Evolutionary conservation across 2,113 vertebrate species (phyloP), one percentile per base, ranked within the genome.

Genomic region (Chionis minor): DNA sequence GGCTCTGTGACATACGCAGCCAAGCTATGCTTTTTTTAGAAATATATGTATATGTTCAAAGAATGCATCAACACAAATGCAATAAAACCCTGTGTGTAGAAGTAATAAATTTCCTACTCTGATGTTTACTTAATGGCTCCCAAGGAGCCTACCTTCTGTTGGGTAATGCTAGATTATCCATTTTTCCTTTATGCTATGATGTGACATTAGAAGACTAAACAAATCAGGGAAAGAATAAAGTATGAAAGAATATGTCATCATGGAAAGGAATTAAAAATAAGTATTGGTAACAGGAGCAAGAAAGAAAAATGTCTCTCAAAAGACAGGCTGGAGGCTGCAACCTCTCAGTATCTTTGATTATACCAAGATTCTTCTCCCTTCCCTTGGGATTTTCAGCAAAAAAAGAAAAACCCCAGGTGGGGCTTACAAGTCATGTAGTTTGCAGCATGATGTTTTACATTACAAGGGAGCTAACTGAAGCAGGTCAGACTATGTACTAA

Each of bases 61-160:
- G 61, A 87, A 71, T 59, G 22, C 49, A 65, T 65, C 49, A 69
- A 23, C 40, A 75, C 17, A 91, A 79, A 69, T 69, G 27, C 52
- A 91, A n/a, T 87, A 62, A 92, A 91, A 21, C 8, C 17, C 24
- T n/a, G 9, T 30, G 33, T 23, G 51, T 22, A 81, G 47, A 73
- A 88, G 35, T 69, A 61, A 81, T 69, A 67, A 62, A 81, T 91
- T 44, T 93, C 55, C 42, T 66, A 16, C 35, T 81, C 52, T 56
- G 21, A 38, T 90, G 45, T 93, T 95, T 95, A 51, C 47, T 91
- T 71, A 91, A 86, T 88, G 56, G 47, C 38, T 96, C 70, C 72
- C 88, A 81, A 84, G 80, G 47, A 93, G 44, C 86, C 40, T 92
- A 56, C 27, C 61, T 92, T 92, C 75, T 93, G 61, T 23, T 93